Evolutionary conservation across 2,888 invertebrate species (phyloP).

Genomic region (Hypomecis atomaria): DNA sequence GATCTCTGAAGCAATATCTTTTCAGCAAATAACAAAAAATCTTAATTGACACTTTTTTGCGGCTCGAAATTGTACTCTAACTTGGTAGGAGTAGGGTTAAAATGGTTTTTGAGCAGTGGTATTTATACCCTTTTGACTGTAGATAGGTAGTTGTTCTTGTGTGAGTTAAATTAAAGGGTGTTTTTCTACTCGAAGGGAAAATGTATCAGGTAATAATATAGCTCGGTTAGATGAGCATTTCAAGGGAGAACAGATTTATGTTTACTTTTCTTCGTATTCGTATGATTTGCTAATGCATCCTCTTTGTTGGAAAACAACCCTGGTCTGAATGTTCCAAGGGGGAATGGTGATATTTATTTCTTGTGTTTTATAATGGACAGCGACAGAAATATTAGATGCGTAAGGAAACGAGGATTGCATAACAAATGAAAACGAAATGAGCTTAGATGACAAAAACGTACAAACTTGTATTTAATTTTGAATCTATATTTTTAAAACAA

Average conservation of each 20-base stretch:
- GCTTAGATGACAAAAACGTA: no score
- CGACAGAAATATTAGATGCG: no score
- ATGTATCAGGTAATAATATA: constrained; percentile 73
- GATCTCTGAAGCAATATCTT: constrained; percentile 59
- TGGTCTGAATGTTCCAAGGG: constrained; percentile 32
- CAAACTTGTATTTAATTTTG: no score
- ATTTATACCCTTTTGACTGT: constrained; percentile 28
- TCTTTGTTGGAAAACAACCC: constrained; percentile 52
- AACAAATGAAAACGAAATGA: no score
- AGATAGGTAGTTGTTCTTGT: constrained; percentile 37
- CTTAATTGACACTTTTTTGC: constrained; percentile 12
- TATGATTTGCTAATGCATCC: constrained; percentile 50
- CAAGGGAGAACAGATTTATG: constrained; percentile 61
- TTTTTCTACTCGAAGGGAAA: constrained; percentile 69
- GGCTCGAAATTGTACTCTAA: constrained; percentile 8
- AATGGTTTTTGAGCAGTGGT: background rate
- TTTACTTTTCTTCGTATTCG: constrained; percentile 53
- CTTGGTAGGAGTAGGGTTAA: constrained; percentile 10
- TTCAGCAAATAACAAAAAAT: constrained; percentile 21
- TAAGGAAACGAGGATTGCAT: no score
- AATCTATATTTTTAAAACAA: no score
- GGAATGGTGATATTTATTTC: constrained; percentile 10
- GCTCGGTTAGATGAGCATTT: constrained; percentile 65
- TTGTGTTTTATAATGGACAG: background rate
- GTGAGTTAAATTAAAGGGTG: constrained; percentile 71